Evolutionary conservation across 2,888 invertebrate genomes (phyloP), one percentile per base, ranked within the genome.

Genomic region (Tachina grossa): DNA sequence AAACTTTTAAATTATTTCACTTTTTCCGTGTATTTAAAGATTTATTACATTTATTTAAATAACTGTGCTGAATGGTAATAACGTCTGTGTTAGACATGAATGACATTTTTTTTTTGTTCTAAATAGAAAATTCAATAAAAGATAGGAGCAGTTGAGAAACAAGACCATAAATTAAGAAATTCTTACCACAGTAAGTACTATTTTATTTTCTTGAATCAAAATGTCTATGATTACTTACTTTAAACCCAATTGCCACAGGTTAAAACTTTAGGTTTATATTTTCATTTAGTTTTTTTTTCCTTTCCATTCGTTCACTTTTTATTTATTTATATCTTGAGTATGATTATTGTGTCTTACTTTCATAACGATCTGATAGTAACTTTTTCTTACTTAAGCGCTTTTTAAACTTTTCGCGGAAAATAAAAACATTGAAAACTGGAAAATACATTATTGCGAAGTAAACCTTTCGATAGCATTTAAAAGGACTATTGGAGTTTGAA

Each of bases 81-180:
- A 31, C 3, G 2, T 59, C 6, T 22, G 45, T 59, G 3, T 31
- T 31, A 3, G 69, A 19, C 71, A 72, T 66, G 51, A 77, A 72
- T 83, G 72, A 83, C 72, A 77, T 22, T 43, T 72, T 77, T 77
- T 51, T 72, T 57, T 77, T 66, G 51, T 59, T 72, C n/a, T n/a
- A n/a, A n/a, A n/a, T n/a, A n/a, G n/a, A n/a, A n/a, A n/a, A n/a
- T n/a, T n/a, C n/a, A n/a, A n/a, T n/a, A n/a, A n/a, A n/a, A n/a
- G n/a, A n/a, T n/a, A n/a, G n/a, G n/a, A n/a, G n/a, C n/a, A n/a
- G 65, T 55, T 31, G 45, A 16, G 9, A 14, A 55, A 57, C 10
- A 39, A 47, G 19, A 14, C 41, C 3, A 6, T 10, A 65, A 76
- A 55, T n/a, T 13, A 53, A 71, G 4, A 31, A 31, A 71, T 39